Percentiles rank a stretch among this genome's conserved stretches.
phyloP scores from a whole-genome alignment of 2,888 invertebrate species.

The Seira ritae region DNA sequence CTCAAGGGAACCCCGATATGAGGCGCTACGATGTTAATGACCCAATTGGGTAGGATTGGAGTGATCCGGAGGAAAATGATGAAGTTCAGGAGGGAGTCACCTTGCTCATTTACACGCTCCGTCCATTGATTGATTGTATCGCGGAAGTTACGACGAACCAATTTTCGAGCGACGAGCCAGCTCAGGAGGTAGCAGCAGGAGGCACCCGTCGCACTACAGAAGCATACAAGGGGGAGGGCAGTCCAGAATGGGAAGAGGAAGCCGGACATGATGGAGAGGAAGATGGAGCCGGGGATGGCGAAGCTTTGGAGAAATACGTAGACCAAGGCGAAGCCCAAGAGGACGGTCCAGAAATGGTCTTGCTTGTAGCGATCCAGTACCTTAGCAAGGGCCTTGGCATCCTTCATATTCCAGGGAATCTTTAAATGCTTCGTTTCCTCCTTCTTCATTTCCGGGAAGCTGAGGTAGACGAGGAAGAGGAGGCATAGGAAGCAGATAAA shows the following conservation, averaged over 20 bases:
- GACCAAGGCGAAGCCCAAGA: constrained; percentile 89
- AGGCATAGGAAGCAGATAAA: constrained; percentile 28
- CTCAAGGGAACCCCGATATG: constrained; percentile 95
- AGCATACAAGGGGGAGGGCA: constrained; percentile 91
- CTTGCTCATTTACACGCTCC: constrained; percentile 85
- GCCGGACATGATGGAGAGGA: constrained; percentile 96
- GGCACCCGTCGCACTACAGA: constrained; percentile 97
- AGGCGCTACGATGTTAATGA: constrained; percentile 97
- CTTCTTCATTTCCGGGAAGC: constrained; percentile 2
- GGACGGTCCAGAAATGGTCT: constrained; percentile 81
- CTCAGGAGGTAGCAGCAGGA: constrained; percentile 94
- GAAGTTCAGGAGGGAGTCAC: constrained; percentile 93
- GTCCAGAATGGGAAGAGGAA: constrained; percentile 95
- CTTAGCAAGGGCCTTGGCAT: constrained; percentile 94
- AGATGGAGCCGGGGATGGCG: constrained; percentile 99
- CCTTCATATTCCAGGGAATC: constrained; percentile 75
- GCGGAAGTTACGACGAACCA: constrained; percentile 92
- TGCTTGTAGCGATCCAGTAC: constrained; percentile 95
- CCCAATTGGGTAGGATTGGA: constrained; percentile 99
- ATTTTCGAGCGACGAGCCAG: constrained; percentile 88
- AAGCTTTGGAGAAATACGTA: constrained; percentile 98
- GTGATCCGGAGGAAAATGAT: constrained; percentile 98
- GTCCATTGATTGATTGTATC: constrained; percentile 91
- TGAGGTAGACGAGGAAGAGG: constrained; percentile 5
- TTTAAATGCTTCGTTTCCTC: constrained; percentile 31